A percentile compares a stretch with the other conserved stretches of the same genome.
Evolutionary conservation across 2,888 invertebrate species (phyloP).

Genomic region (Drosophila birchii): DNA sequence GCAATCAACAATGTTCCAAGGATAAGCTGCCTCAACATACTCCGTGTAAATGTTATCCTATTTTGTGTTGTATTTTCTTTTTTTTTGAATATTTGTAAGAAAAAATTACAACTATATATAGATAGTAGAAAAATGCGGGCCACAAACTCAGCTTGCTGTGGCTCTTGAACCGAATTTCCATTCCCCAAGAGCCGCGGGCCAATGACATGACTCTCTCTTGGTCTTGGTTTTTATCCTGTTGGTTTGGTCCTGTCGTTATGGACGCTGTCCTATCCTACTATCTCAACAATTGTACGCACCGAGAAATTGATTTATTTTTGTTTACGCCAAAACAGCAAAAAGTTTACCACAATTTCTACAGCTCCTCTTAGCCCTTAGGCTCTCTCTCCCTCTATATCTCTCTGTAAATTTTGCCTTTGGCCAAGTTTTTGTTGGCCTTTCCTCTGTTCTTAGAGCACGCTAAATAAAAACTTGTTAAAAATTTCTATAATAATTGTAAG

Average conservation of each 20-base stretch:
- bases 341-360: conserved; percentile 51
- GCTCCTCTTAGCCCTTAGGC: background rate
- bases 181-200: conserved; percentile 53
- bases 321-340: conserved; percentile 62
- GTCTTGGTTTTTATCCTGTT: conserved; percentile 31
- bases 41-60: conserved; percentile 23
- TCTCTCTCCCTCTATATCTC: background rate
- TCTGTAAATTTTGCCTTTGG: conserved; percentile 20
- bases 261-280: conserved; percentile 41
- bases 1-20: conserved; percentile 39
- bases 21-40: conserved; percentile 20
- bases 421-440: conserved; percentile 35
- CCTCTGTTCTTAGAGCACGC: conserved; percentile 20
- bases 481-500: too few species aligned
- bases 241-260: conserved; percentile 58
- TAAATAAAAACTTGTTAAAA: background rate
- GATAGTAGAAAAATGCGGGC: conserved; percentile 16
- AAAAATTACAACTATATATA: background rate
- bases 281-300: conserved; percentile 57
- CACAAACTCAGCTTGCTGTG: background rate
- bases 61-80: conserved; percentile 4
- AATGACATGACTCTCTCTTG: conserved; percentile 50
- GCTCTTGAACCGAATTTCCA: conserved; percentile 23
- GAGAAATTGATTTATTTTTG: conserved; percentile 83
- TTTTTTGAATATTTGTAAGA: conserved; percentile 25